phyloP scores from a whole-genome alignment of 2,113 vertebrate species.

The Macquaria ambigua region DNA sequence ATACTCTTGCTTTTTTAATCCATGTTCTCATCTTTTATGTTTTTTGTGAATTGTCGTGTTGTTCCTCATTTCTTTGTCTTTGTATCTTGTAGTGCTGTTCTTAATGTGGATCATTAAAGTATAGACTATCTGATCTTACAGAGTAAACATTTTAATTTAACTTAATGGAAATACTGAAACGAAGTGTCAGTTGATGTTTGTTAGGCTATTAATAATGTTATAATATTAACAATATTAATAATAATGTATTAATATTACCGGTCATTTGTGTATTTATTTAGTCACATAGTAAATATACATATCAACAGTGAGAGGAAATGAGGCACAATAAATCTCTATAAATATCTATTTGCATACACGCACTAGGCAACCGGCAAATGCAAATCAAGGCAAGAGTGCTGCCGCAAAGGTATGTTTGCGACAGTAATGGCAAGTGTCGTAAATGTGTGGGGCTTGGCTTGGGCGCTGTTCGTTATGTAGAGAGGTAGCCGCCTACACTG shows the following conservation, averaged over 20 bases:
- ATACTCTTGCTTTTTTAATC: too few species aligned
- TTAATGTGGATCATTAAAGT: too few species aligned
- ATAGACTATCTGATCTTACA: too few species aligned
- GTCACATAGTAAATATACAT: too few species aligned
- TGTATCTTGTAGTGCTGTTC: background rate
- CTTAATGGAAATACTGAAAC: background rate
- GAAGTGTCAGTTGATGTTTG: background rate
- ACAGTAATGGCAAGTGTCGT: constrained; percentile 56
- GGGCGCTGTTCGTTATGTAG: constrained; percentile 52
- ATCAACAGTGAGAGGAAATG: background rate
- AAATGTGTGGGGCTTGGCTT: constrained; percentile 56
- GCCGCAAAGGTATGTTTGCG: constrained; percentile 50
- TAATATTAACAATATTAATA: background rate
- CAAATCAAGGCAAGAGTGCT: background rate
- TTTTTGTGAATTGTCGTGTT: background rate
- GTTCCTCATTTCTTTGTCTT: background rate
- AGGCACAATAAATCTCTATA: background rate
- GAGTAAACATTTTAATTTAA: background rate
- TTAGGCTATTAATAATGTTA: background rate
- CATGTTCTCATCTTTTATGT: too few species aligned
- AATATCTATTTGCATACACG: background rate
- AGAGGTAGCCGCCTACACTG: constrained; percentile 47
- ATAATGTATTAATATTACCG: background rate
- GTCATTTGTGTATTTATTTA: too few species aligned
- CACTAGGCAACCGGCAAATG: background rate